Conservation (phyloP, 2,888 invertebrate species). For the Drosophila helvetica region DNA sequence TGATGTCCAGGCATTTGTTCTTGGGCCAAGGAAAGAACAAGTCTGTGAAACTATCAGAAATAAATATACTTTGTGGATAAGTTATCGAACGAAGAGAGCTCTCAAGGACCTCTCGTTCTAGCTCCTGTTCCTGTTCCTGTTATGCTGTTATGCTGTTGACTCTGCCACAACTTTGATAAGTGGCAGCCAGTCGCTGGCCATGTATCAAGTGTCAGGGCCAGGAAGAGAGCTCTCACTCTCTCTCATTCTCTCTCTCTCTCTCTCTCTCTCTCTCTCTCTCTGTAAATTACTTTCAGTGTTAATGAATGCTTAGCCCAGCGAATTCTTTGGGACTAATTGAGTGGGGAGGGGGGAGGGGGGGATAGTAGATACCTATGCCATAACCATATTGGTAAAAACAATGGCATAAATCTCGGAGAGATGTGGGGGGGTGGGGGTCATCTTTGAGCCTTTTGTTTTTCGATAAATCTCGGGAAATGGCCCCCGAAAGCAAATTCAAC, state of each 20-base stretch:
- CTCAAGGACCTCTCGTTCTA: too few relatives aligned
- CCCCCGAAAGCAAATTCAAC: conserved; percentile 58
- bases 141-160: conserved; percentile 1
- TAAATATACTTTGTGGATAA: too few relatives aligned
- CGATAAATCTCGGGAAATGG: conserved; percentile 59
- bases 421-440: conserved; percentile 13
- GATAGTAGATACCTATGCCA: not conserved
- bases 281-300: conserved; percentile 17
- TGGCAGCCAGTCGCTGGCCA: conserved; percentile 27
- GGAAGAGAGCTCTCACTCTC: conserved; percentile 1
- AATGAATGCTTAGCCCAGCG: conserved; percentile 33
- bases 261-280: too few relatives aligned
- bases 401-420: conserved; percentile 61
- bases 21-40: not conserved
- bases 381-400: conserved; percentile 49
- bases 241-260: not conserved
- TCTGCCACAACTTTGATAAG: conserved; percentile 21
- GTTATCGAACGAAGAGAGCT: too few relatives aligned
- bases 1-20: too few relatives aligned
- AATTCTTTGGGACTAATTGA: conserved; percentile 5
- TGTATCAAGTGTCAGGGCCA: conserved; percentile 25
- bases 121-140: too few relatives aligned
- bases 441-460: conserved; percentile 67
- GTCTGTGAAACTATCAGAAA: too few relatives aligned
- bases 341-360: too few relatives aligned